These are phyloP conservation scores for Scaptomyza cyrtandrae DNA, from an alignment of 2,888 invertebrate genomes.

Conservation along the genomic window DNA sequence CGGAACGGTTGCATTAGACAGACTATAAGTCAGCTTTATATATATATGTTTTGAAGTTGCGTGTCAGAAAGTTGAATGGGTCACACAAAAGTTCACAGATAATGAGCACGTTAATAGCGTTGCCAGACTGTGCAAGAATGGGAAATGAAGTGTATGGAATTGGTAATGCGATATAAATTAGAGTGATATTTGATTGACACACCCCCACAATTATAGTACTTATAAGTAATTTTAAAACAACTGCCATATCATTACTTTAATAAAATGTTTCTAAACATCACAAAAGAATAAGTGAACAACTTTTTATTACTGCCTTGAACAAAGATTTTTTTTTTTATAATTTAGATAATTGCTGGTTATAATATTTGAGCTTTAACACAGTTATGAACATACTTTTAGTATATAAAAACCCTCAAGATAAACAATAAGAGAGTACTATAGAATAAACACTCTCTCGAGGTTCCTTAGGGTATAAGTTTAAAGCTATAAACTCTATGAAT, in stretches of 20 bases:
- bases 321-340: no score
- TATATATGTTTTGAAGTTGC: constrained; percentile 31
- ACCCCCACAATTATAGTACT: background rate
- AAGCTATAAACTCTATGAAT: background rate
- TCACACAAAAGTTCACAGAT: constrained; percentile 7
- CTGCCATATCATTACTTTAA: background rate
- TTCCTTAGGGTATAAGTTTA: background rate
- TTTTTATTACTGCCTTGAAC: no score
- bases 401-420: no score
- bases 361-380: no score
- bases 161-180: background rate
- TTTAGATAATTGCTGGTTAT: no score
- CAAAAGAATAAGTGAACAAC: no score
- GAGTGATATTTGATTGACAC: background rate
- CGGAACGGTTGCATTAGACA: background rate
- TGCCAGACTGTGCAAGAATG: constrained; percentile 40
- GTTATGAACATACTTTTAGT: no score
- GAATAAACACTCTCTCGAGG: no score
- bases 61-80: constrained; percentile 25
- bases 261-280: background rate
- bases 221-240: background rate
- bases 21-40: background rate
- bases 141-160: background rate
- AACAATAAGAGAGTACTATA: no score
- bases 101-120: constrained; percentile 28